phyloP scores from a whole-genome alignment of 2,797 vertebrate genomes.

The Diceros bicornis region DNA sequence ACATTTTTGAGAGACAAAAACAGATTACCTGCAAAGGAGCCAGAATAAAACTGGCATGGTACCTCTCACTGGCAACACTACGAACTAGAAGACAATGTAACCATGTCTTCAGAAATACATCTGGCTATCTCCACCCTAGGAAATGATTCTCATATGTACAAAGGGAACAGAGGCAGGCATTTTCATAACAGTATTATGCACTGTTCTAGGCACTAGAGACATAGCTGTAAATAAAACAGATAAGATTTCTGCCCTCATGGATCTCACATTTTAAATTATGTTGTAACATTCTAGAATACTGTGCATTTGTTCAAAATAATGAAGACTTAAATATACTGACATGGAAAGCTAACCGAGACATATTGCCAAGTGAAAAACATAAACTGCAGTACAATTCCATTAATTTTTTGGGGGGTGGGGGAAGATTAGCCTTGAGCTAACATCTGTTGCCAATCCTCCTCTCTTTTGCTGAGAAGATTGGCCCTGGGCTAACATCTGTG shows the following conservation, averaged over 20 bases:
- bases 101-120: neutral
- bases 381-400: conserved; percentile 7
- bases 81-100: conserved; percentile 40
- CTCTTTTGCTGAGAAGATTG: too few relatives aligned
- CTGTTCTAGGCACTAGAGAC: neutral
- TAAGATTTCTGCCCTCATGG: neutral
- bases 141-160: neutral
- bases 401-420: neutral
- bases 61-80: neutral
- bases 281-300: conserved; percentile 42
- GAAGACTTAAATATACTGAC: neutral
- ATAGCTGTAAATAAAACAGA: neutral
- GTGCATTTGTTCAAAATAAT: conserved; percentile 33
- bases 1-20: conserved; percentile 41
- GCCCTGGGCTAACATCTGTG: too few relatives aligned
- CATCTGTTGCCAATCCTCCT: too few relatives aligned
- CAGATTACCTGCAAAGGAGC: neutral
- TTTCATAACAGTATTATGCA: neutral
- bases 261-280: conserved; percentile 20
- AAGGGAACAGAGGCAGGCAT: neutral
- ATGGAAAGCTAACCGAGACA: conserved; percentile 17
- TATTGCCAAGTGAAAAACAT: neutral
- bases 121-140: neutral
- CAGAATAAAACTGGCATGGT: neutral
- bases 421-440: too few relatives aligned